phyloP scores from a whole-genome alignment of 2,113 vertebrate species.

The Petaurus breviceps region DNA sequence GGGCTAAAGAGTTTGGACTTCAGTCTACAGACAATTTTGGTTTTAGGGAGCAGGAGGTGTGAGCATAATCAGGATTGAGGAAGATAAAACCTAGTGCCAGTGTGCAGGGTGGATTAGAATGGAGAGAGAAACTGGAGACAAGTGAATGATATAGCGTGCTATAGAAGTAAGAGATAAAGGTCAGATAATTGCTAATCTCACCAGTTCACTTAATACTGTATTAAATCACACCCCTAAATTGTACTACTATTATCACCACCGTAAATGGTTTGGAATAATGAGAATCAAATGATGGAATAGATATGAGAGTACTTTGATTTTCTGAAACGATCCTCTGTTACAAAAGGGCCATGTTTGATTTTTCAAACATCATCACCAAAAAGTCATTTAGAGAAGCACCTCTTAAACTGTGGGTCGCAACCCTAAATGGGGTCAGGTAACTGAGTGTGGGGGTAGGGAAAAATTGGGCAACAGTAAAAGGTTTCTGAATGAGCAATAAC shows the following conservation, averaged over 20 bases:
- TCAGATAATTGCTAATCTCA: background rate
- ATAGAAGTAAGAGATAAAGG: background rate
- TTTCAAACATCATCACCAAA: background rate
- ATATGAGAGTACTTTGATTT: background rate
- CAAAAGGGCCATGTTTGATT: background rate
- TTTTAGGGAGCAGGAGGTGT: background rate
- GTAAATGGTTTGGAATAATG: background rate
- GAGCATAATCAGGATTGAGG: background rate
- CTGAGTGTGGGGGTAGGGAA: too few species aligned
- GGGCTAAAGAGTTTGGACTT: background rate
- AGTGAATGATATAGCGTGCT: background rate
- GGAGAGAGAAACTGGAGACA: background rate
- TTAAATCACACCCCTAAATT: background rate
- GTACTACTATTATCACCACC: background rate
- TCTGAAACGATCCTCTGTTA: background rate
- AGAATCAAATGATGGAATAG: background rate
- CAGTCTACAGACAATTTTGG: background rate
- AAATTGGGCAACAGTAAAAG: too few species aligned
- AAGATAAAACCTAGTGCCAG: background rate
- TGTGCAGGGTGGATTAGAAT: background rate
- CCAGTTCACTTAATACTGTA: background rate
- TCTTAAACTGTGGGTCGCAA: too few species aligned
- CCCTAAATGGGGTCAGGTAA: too few species aligned
- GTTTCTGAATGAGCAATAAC: too few species aligned
- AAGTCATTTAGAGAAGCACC: background rate